Base-by-base conservation (phyloP, 2,888 invertebrate species). In the Oxyteleia sp. region DNA sequence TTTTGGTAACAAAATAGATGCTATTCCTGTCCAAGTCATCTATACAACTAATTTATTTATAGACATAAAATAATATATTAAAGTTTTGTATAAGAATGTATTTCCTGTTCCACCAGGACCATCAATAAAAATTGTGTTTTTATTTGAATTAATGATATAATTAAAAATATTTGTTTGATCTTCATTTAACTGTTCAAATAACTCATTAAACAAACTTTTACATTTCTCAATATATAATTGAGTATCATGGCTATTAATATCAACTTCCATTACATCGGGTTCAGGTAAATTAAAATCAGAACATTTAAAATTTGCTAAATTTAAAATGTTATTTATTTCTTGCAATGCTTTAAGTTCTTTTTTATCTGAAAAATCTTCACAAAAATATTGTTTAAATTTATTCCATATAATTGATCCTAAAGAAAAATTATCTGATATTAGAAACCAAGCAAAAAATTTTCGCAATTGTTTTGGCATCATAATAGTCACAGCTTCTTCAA, bases 241-340 rank as follows among this genome's bases (percentile, higher is more conserved):
- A n/a, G n/a, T n/a, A n/a, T 49, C n/a, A 5, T 49, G 8, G 10
- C 1, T 10, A 49, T 49, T n/a, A 26, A 49, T 26, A n/a, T 23
- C 16, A 18, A 11, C 10, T 16, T 49, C n/a, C 0, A 49, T 7
- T 0, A 3, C 15, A 15, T 41, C n/a, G 15, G 66, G 66, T 29
- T 68, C 53, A 11, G 35, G 49, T 66, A 66, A 66, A 49, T 43
- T 53, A 45, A 63, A 74, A 32, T 74, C 63, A 0, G 63, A 63
- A 53, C 72, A 72, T 53, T 23, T 29, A 4, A 18, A 53, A 53
- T 53, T 72, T 61, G 61, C 72, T 29, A 13, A 18, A 15, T 53
- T 16, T 15, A 74, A 63, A 32, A 43, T 74, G 4, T 0, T 5
- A 43, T 59, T 18, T 20, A 69, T 57, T 57, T 69, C 55, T 35